Evolutionary conservation across 2,888 invertebrate genomes (phyloP), one percentile per base, ranked within the genome.

Genomic region (Alsophila aescularia): DNA sequence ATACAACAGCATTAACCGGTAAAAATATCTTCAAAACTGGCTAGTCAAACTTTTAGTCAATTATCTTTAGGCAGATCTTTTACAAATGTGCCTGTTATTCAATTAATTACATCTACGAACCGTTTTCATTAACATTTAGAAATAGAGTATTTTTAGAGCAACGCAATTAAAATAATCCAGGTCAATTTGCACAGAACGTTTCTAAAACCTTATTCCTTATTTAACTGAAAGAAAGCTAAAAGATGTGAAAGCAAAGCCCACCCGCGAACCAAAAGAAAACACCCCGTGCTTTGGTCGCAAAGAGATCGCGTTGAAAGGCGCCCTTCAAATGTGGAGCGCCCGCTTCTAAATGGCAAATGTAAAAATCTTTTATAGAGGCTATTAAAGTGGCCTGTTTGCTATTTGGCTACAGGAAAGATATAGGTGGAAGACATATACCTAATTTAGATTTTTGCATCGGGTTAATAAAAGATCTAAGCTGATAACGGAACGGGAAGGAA

Each of bases 111-210:
- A n/a, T n/a, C n/a, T n/a, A n/a, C n/a, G n/a, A n/a, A n/a, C n/a
- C n/a, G n/a, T n/a, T n/a, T n/a, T n/a, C n/a, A n/a, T n/a, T n/a
- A n/a, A n/a, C n/a, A n/a, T n/a, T n/a, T n/a, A n/a, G n/a, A 29
- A 29, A 29, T 29, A 3, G 10, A 10, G n/a, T n/a, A n/a, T 10
- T 2, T 29, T 29, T 9, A n/a, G 10, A 4, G 4, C 18, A 15
- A 35, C 18, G 35, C 45, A 45, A 48, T 39, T 36, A 48, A 42
- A 54, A 37, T 16, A 24, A 54, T 18, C 35, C 34, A 24, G 44
- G 55, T 50, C 35, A 40, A 36, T n/a, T 10, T 15, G 7, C 0
- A 34, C 2, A n/a, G 9, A 34, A 37, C 27, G 14, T 45, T 32
- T 39, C 27, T 10, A 39, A 39, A 10, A 18, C 13, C 9, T 9